Percentiles rank a stretch among this genome's conserved stretches.
Conservation (phyloP, 1,140 invertebrate species). For the Dinothrombium tinctorium region DNA sequence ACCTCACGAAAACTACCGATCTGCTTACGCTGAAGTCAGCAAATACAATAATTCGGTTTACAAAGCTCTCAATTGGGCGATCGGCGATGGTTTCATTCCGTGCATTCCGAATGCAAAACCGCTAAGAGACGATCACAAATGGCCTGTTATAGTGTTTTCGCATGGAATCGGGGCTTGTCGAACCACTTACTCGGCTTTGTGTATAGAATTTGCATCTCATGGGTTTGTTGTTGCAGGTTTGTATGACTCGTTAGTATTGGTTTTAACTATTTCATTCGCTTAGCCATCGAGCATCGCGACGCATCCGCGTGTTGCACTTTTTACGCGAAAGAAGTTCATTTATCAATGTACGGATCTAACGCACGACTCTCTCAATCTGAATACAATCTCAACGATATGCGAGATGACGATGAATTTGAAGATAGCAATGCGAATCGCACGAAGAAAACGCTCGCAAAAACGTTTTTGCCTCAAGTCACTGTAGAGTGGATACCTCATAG, state of each 20-base stretch:
- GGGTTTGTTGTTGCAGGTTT: constrained; percentile 37
- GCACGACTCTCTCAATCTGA: not conserved
- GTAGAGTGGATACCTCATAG: constrained; percentile 14
- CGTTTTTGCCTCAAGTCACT: constrained; percentile 3
- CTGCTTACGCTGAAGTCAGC: constrained; percentile 29
- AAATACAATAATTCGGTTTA: constrained; percentile 25
- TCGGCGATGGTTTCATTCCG: constrained; percentile 29
- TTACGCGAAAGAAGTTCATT: constrained; percentile 16
- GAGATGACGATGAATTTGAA: constrained; percentile 11
- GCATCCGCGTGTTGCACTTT: constrained; percentile 30
- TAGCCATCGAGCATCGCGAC: constrained; percentile 23
- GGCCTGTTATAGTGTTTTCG: constrained; percentile 37
- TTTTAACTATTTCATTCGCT: constrained; percentile 14
- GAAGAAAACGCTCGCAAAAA: not conserved
- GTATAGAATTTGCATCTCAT: constrained; percentile 34
- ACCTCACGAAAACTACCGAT: constrained; percentile 28
- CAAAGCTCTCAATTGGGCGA: constrained; percentile 24
- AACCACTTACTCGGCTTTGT: constrained; percentile 33
- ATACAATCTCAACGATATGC: not conserved
- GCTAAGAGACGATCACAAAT: constrained; percentile 19
- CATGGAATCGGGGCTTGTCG: constrained; percentile 38
- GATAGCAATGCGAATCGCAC: constrained; percentile 8
- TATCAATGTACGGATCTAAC: constrained; percentile 10
- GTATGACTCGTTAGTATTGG: not conserved
- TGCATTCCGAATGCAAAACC: constrained; percentile 26